Conservation (phyloP, 2,797 vertebrate species). For the Iguana delicatissima region DNA sequence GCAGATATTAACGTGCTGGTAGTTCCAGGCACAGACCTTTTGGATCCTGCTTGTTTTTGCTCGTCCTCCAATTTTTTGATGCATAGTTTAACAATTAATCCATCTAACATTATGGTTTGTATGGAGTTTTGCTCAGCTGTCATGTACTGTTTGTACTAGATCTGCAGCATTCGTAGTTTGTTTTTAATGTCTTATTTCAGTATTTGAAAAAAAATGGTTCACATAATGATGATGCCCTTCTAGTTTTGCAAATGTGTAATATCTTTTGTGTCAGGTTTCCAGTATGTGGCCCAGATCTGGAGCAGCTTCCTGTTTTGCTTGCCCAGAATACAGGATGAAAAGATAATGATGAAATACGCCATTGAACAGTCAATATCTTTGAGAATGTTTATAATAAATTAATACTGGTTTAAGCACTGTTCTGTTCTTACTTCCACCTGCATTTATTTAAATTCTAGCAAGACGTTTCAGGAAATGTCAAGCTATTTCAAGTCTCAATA, state of each 20-base stretch:
- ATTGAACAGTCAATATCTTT: slow-evolving; percentile 24
- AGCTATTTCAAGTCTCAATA: background rate
- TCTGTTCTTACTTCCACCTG: slow-evolving; percentile 62
- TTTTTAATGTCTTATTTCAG: background rate
- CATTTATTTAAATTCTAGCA: slow-evolving; percentile 53
- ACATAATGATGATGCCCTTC: slow-evolving; percentile 42
- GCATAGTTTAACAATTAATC: background rate
- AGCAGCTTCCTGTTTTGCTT: slow-evolving; percentile 24
- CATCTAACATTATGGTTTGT: background rate
- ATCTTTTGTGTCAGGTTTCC: slow-evolving; percentile 16
- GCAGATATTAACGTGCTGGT: background rate
- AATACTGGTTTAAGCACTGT: slow-evolving; percentile 35
- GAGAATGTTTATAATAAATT: slow-evolving; percentile 43
- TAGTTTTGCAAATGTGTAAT: slow-evolving; percentile 31
- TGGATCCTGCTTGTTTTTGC: slow-evolving; percentile 10
- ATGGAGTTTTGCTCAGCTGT: background rate
- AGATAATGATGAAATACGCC: slow-evolving; percentile 56
- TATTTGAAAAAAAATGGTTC: slow-evolving; percentile 61
- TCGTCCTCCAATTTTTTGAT: background rate
- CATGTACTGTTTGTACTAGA: slow-evolving; percentile 46
- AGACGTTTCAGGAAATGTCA: background rate
- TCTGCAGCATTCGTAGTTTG: slow-evolving; percentile 53
- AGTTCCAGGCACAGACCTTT: background rate
- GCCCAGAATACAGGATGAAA: slow-evolving; percentile 63
- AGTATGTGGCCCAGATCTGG: slow-evolving; percentile 20